Evolutionary conservation across 2,113 vertebrate species (phyloP), one percentile per base, ranked within the genome.

Genomic region (Mesocricetus auratus): DNA sequence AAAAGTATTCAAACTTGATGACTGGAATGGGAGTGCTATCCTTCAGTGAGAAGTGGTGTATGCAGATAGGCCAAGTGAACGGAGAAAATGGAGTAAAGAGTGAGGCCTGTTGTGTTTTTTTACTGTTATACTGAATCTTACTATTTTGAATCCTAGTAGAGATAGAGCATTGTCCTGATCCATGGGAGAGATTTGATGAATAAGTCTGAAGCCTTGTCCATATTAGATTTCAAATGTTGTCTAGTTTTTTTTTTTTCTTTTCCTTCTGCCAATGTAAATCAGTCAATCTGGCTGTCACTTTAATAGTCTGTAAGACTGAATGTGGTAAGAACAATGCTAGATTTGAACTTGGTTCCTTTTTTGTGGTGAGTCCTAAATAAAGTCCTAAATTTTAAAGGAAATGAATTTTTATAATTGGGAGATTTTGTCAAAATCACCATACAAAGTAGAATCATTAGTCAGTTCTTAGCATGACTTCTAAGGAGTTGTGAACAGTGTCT

Each of bases 331-430:
- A 87, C 39, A 88, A 17, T 71, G 19, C 42, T 62, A 69, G 42
- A 56, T 83, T 85, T 66, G 22, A 79, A 50, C 22, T 73, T 19
- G 31, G 79, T 78, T 92, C 45, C 19, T 89, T 78, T 74, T 64
- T 62, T 64, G 29, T 33, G 74, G 66, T 90, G 39, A 92, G 45
- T 69, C 81, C 95, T 53, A 92, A 82, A 86, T 45, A 47, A 47
- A 24, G 58, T n/a, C 62, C 33, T 68, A 82, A 58, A n/a, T 93
- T 56, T 75, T 39, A 53, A 83, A 75, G 68, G 42, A 83, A 92
- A 92, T 79, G 8, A 86, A 68, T 78, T 64, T 91, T 95, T 85
- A 62, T 86, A 53, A 83, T 91, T 94, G 91, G 56, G 71, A 56
- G 91, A 85, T 74, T 83, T 91, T 73, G n/a, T 89, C 85, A 94